Base-by-base conservation (phyloP, 2,888 invertebrate genomes). In the Tanytarsus gracilentus region DNA sequence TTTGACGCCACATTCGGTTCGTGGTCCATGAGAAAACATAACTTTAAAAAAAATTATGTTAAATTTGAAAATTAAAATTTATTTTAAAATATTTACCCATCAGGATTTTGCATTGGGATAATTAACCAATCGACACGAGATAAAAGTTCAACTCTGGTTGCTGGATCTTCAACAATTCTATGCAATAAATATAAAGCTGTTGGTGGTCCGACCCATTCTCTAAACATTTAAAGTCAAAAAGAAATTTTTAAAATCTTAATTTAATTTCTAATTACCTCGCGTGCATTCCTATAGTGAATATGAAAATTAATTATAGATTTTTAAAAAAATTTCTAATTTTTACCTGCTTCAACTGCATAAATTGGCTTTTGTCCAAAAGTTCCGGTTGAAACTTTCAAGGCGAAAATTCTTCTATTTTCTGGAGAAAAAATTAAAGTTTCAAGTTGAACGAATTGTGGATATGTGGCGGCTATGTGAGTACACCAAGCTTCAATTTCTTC, bases 41-140 rank as follows among this genome's bases (percentile, higher is more conserved):
- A 16, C 26, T n/a, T n/a, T n/a, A n/a, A n/a, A n/a, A n/a, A n/a
- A n/a, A n/a, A n/a, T n/a, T n/a, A n/a, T n/a, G n/a, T n/a, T n/a
- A n/a, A n/a, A n/a, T n/a, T n/a, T n/a, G n/a, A n/a, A n/a, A n/a
- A n/a, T n/a, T n/a, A n/a, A n/a, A n/a, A n/a, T n/a, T n/a, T n/a
- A n/a, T n/a, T n/a, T n/a, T n/a, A n/a, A n/a, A n/a, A n/a, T n/a
- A n/a, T n/a, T n/a, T n/a, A n/a, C 4, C 30, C 86, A 69, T 87
- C 86, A 14, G 86, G 85, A 69, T 87, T 87, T 18, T 80, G 76
- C 3, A 81, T 70, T 0, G 86, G 86, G 63, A 85, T 63, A 18
- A 84, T 72, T 64, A 81, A 78, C 81, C 84, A 85, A 67, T 86
- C 83, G 52, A 80, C 76, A 26, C 75, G 69, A 16, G 78, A 70